These are phyloP conservation scores for Limosa lapponica DNA, from an alignment of 2,797 vertebrate genomes.

Conservation along the genomic window DNA sequence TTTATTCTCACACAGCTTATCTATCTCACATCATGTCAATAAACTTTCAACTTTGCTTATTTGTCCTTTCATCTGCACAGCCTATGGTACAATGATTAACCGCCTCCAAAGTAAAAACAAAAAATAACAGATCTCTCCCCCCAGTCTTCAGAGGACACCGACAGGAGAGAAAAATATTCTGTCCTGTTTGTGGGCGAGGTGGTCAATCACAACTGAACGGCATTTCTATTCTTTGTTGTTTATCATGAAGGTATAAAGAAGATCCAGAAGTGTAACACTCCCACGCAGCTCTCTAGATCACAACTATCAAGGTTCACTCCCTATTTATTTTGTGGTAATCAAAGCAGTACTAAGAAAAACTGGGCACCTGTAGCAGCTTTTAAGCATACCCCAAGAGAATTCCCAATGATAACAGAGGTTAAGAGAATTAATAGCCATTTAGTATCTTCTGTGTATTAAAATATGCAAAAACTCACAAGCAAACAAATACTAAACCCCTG, in stretches of 20 bases:
- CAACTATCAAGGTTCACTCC: background rate
- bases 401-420: background rate
- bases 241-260: background rate
- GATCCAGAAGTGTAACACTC: background rate
- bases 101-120: background rate
- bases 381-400: background rate
- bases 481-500: background rate
- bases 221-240: background rate
- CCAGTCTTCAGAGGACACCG: background rate
- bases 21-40: slow-evolving; percentile 34
- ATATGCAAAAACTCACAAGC: background rate
- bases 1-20: slow-evolving; percentile 37
- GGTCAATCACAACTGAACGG: background rate
- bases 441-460: background rate
- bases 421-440: background rate
- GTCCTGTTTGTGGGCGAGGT: background rate
- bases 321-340: rapidly evolving
- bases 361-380: background rate
- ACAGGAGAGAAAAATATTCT: background rate
- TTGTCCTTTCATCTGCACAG: slow-evolving; percentile 22
- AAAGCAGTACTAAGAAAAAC: background rate
- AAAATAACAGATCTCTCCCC: background rate
- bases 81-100: background rate
- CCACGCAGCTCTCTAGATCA: background rate
- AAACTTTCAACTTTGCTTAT: slow-evolving; percentile 41